Percentiles rank a stretch among this genome's conserved stretches.
Conservation (phyloP, 92 coral and sea anemone species). For the Umimayanthus chanpuru region DNA sequence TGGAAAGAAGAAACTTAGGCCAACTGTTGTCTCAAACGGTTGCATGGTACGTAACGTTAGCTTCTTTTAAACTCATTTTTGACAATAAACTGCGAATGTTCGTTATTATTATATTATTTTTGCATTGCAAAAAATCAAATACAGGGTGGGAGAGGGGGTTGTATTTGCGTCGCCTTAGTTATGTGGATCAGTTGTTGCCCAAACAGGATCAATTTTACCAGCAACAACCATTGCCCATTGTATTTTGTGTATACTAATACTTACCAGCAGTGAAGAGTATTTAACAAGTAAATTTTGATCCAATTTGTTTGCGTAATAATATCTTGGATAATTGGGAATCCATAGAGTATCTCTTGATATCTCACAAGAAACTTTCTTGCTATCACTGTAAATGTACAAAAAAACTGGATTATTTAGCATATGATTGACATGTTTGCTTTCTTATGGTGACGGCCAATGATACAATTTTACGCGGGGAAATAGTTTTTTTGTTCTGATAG, state of each 20-base stretch:
- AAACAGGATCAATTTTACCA: neutral
- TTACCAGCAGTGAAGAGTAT: neutral
- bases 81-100: neutral
- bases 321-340: neutral
- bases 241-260: too few species aligned
- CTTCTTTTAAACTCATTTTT: neutral
- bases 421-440: neutral
- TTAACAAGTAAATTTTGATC: neutral
- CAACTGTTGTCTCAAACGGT: conserved; percentile 45
- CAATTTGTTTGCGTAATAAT: neutral
- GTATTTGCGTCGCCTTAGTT: too few species aligned
- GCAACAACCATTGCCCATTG: neutral
- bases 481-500: too few species aligned
- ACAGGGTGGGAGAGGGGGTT: too few species aligned
- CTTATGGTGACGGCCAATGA: neutral
- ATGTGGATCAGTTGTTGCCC: neutral
- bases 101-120: neutral
- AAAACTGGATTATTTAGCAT: neutral
- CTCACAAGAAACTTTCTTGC: too few species aligned
- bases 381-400: neutral
- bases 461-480: too few species aligned
- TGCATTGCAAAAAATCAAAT: too few species aligned
- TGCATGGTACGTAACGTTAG: conserved; percentile 36
- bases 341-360: too few species aligned
- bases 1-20: conserved; percentile 26